Evolutionary conservation across 2,113 vertebrate species (phyloP).

Genomic region (Labrus mixtus): DNA sequence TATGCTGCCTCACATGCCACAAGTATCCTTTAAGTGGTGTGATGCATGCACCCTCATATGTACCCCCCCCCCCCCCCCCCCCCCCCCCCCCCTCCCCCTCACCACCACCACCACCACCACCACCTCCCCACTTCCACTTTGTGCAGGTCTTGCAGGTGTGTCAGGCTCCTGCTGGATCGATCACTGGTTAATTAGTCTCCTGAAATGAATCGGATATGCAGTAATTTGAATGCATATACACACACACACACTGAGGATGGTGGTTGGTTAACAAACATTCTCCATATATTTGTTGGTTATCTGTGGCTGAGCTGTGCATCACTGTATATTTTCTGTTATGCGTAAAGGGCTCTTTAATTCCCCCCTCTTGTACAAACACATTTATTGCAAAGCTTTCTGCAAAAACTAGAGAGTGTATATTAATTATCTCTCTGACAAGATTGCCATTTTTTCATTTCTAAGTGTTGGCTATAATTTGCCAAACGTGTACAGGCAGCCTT

Average conservation of each 20-base stretch:
- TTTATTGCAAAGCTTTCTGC: not conserved
- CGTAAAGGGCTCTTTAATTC: too few species aligned
- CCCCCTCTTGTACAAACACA: too few species aligned
- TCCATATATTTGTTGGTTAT: not conserved
- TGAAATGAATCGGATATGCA: conserved; percentile 45
- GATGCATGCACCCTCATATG: conserved; percentile 19
- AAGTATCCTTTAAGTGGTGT: conserved; percentile 12
- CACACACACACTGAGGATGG: conserved; percentile 3
- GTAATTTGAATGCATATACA: conserved; percentile 22
- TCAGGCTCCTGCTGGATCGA: conserved; percentile 47
- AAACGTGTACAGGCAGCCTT: not conserved
- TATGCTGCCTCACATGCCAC: conserved; percentile 1
- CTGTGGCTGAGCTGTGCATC: not conserved
- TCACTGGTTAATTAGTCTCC: conserved; percentile 67
- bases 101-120: too few species aligned
- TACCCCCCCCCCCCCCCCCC: too few species aligned
- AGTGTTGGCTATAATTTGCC: not conserved
- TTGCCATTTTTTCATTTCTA: not conserved
- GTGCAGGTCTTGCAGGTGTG: conserved; percentile 47
- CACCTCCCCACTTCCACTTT: conserved; percentile 10
- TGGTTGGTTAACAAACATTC: conserved; percentile 17
- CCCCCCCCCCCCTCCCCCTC: too few species aligned
- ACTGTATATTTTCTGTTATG: not conserved
- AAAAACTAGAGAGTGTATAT: not conserved
- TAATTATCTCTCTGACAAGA: not conserved